Evolutionary conservation across 2,113 vertebrate species (phyloP).

Genomic region (Takifugu bimaculatus): DNA sequence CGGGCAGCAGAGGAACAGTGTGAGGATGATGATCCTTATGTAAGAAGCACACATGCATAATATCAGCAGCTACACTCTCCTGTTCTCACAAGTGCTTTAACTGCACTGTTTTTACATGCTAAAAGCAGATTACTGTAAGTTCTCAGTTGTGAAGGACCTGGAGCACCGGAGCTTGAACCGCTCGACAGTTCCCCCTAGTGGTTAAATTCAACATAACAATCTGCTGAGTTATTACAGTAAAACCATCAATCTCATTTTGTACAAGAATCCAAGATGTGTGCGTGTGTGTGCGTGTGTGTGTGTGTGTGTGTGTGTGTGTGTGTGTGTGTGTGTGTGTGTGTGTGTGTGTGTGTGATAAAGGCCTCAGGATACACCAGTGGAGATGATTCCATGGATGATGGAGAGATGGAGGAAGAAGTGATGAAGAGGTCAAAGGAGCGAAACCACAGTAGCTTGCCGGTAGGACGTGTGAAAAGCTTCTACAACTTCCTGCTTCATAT

Average conservation of each 20-base stretch:
- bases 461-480: neutral
- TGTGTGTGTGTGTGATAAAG: slow-evolving; percentile 54
- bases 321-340: too few relatives aligned
- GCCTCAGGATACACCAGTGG: slow-evolving; percentile 85
- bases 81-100: too few relatives aligned
- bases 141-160: too few relatives aligned
- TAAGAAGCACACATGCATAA: slow-evolving; percentile 59
- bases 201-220: neutral
- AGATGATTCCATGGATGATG: slow-evolving; percentile 71
- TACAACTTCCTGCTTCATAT: too few relatives aligned
- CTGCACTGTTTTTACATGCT: too few relatives aligned
- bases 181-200: slow-evolving; percentile 28
- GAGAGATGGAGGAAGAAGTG: slow-evolving; percentile 61
- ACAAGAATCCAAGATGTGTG: too few relatives aligned
- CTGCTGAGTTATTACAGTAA: too few relatives aligned
- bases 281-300: too few relatives aligned
- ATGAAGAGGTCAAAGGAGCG: slow-evolving; percentile 35
- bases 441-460: neutral
- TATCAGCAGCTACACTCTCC: too few relatives aligned
- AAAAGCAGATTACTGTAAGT: too few relatives aligned
- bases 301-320: too few relatives aligned
- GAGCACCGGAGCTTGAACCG: neutral
- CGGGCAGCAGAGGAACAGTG: slow-evolving; percentile 80
- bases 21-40: slow-evolving; percentile 85
- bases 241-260: too few relatives aligned